Conservation (phyloP, 92 coral and sea anemone genomes). For the Palythoa grandiflora region DNA sequence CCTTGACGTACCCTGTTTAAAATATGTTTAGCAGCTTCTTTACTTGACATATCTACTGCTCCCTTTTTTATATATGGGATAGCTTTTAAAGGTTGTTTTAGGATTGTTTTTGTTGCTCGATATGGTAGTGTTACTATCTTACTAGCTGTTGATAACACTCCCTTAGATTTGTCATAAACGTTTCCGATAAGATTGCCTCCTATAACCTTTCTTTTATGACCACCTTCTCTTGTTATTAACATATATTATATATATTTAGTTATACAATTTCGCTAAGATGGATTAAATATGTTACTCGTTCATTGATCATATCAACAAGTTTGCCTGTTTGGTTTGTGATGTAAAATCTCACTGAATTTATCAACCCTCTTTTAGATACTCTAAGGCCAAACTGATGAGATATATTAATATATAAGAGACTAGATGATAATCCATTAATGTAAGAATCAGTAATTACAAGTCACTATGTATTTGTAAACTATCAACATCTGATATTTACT, state of each 20-base stretch:
- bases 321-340: neutral
- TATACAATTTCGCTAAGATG: slow-evolving; percentile 5
- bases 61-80: neutral
- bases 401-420: neutral
- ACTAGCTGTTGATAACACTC: neutral
- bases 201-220: neutral
- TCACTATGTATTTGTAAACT: slow-evolving; percentile 23
- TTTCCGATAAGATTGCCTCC: neutral
- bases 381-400: neutral
- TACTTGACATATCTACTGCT: neutral
- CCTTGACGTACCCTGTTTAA: neutral
- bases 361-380: neutral
- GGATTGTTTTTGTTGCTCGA: neutral
- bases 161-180: neutral
- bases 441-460: neutral
- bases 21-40: neutral
- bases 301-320: neutral
- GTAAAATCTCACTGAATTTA: neutral
- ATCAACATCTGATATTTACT: slow-evolving; percentile 25
- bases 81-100: neutral
- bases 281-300: slow-evolving; percentile 8
- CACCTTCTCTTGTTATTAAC: neutral
- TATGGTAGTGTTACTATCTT: no score
- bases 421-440: neutral
- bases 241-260: neutral